Evolutionary conservation across 1,140 invertebrate species (phyloP).

Genomic region (Aphidius gifuensis): DNA sequence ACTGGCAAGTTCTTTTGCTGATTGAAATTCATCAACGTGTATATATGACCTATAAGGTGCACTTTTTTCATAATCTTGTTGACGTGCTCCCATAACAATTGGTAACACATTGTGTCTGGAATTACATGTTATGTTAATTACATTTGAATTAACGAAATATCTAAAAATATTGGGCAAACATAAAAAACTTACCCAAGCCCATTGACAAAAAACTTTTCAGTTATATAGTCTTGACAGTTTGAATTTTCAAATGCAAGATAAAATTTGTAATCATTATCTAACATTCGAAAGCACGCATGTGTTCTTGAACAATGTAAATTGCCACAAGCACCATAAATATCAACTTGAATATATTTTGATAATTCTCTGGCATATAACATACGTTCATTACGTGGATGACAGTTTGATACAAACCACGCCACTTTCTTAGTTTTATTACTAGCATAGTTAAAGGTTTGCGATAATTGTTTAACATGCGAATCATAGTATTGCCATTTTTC

Average conservation of each 20-base stretch:
- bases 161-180: conserved; percentile 1
- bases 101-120: conserved; percentile 84
- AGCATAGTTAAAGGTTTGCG: conserved; percentile 75
- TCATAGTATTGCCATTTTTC: conserved; percentile 91
- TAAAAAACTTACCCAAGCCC: conserved; percentile 70
- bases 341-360: conserved; percentile 82
- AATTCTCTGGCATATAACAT: conserved; percentile 85
- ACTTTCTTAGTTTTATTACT: conserved; percentile 90
- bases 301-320: conserved; percentile 70
- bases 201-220: conserved; percentile 96
- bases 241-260: conserved; percentile 97
- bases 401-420: conserved; percentile 97
- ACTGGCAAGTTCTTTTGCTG: conserved; percentile 77
- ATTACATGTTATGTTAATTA: no score
- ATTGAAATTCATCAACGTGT: conserved; percentile 91
- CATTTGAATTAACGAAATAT: no score
- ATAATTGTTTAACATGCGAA: conserved; percentile 63
- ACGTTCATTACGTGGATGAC: conserved; percentile 82
- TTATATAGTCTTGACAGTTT: conserved; percentile 94
- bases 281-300: conserved; percentile 81
- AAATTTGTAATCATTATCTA: conserved; percentile 96
- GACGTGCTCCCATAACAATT: conserved; percentile 92
- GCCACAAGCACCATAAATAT: conserved; percentile 92
- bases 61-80: conserved; percentile 81
- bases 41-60: conserved; percentile 88